Percentiles rank a stretch among this genome's conserved stretches.
Conservation (phyloP, 2,888 invertebrate species). For the Meloe dianella region DNA sequence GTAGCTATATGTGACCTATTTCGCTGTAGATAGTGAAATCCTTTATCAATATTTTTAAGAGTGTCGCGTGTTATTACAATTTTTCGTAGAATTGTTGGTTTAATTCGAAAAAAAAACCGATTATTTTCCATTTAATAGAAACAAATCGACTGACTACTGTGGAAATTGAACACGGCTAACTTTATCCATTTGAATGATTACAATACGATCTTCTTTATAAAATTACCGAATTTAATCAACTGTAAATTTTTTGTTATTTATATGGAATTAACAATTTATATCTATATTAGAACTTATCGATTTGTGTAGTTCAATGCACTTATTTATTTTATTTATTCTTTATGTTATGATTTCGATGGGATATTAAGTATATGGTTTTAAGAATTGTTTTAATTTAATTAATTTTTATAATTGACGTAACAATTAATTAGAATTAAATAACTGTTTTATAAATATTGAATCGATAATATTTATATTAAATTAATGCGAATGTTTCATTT, state of each 20-base stretch:
- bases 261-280: background rate
- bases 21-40: background rate
- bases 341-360: background rate
- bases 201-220: background rate
- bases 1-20: background rate
- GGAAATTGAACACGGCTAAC: background rate
- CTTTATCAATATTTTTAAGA: background rate
- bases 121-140: background rate
- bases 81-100: slow-evolving; percentile 31
- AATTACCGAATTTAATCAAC: background rate
- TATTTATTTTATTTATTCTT: too few relatives aligned
- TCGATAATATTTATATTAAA: background rate
- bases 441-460: slow-evolving; percentile 3
- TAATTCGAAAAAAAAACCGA: slow-evolving; percentile 18
- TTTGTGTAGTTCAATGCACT: too few relatives aligned
- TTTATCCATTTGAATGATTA: background rate
- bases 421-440: background rate
- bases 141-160: background rate
- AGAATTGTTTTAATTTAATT: background rate
- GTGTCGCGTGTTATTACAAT: slow-evolving; percentile 11
- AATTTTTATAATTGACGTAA: background rate
- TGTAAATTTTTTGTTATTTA: background rate
- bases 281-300: too few relatives aligned
- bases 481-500: background rate
- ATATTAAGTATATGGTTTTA: background rate